These are phyloP conservation scores for Rhaphigaster nebulosa DNA, from an alignment of 2,888 invertebrate genomes.

Conservation along the genomic window DNA sequence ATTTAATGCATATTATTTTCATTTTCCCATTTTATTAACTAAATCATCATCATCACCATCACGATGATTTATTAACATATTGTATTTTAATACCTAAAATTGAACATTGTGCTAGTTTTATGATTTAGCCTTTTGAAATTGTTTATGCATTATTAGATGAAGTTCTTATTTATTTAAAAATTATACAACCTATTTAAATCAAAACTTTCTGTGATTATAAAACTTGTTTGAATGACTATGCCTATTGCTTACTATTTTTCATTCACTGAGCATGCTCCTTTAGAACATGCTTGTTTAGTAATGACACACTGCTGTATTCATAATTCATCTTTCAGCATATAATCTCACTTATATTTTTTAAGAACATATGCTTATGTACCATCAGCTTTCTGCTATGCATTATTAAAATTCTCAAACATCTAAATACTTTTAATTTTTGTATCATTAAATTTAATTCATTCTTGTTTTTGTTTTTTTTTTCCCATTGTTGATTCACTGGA, in stretches of 20 bases:
- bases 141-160: background rate
- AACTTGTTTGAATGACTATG: constrained; percentile 48
- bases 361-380: constrained; percentile 48
- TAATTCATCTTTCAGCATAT: constrained; percentile 50
- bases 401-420: background rate
- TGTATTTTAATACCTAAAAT: background rate
- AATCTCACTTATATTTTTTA: constrained; percentile 34
- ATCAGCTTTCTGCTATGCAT: constrained; percentile 45
- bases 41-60: background rate
- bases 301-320: constrained; percentile 32
- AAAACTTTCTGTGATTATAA: constrained; percentile 56
- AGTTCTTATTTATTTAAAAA: background rate
- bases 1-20: background rate
- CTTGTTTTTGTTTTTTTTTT: background rate
- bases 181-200: background rate
- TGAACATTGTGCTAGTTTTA: background rate
- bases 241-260: constrained; percentile 52
- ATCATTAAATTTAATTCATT: background rate
- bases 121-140: background rate
- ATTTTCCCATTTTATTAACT: background rate
- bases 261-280: constrained; percentile 55
- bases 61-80: background rate
- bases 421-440: background rate
- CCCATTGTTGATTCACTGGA: background rate
- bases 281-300: constrained; percentile 58